Evolutionary conservation across 2,888 invertebrate species (phyloP).

Genomic region (Geotrupes spiniger): DNA sequence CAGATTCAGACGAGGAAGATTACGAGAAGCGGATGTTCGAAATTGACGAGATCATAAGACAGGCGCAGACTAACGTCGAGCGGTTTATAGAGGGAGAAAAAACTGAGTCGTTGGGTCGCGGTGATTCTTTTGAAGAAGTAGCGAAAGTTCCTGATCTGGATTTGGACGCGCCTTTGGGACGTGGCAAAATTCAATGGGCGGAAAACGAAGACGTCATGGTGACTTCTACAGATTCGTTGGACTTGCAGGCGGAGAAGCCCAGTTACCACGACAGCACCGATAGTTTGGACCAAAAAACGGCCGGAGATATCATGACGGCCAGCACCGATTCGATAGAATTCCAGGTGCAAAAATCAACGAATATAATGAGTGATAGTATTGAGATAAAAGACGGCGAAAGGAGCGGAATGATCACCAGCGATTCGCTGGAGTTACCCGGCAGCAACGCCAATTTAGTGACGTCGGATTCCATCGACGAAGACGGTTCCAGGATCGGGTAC

Average conservation of each 20-base stretch:
- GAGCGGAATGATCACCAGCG: conserved; percentile 52
- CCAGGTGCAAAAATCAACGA: conserved; percentile 45
- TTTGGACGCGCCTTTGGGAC: conserved; percentile 47
- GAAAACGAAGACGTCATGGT: conserved; percentile 54
- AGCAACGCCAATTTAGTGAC: conserved; percentile 36
- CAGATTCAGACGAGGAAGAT: conserved; percentile 59
- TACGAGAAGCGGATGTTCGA: conserved; percentile 66
- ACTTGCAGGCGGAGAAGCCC: conserved; percentile 51
- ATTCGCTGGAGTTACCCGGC: conserved; percentile 52
- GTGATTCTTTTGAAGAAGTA: conserved; percentile 55
- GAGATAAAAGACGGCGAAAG: conserved; percentile 49
- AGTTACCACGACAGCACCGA: conserved; percentile 63
- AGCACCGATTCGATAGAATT: conserved; percentile 59
- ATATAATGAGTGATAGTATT: conserved; percentile 58
- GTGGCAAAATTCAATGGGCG: conserved; percentile 48
- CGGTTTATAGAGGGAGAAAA: conserved; percentile 60
- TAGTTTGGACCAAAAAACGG: conserved; percentile 63
- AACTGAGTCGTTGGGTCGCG: conserved; percentile 54
- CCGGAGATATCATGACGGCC: conserved; percentile 56
- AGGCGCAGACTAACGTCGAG: conserved; percentile 66
- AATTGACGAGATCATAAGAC: conserved; percentile 66
- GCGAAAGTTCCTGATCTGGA: conserved; percentile 56
- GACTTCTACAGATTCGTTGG: conserved; percentile 64
- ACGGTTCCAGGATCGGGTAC: conserved; percentile 44
- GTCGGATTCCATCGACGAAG: conserved; percentile 54